phyloP scores from a whole-genome alignment of 2,888 invertebrate species.

The Spilosoma lubricipeda region DNA sequence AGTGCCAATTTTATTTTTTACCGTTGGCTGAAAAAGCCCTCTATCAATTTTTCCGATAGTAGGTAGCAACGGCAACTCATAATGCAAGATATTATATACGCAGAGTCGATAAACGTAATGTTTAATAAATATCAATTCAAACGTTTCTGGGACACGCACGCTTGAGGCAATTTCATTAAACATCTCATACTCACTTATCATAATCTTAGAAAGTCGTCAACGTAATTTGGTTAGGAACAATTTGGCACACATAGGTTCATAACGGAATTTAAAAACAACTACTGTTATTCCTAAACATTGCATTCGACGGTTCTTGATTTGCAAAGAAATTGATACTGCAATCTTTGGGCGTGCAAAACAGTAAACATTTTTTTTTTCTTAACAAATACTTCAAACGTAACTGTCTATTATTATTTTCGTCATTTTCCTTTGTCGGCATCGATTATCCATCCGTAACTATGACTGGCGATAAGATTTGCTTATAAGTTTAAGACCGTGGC shows the following conservation, averaged over 20 bases:
- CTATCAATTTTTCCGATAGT: neutral
- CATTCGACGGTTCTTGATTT: constrained; percentile 22
- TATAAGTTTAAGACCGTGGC: neutral
- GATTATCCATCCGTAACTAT: constrained; percentile 6
- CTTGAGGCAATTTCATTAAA: constrained; percentile 65
- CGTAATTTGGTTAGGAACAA: constrained; percentile 55
- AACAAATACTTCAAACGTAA: neutral
- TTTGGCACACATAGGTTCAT: constrained; percentile 34
- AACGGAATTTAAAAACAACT: constrained; percentile 45
- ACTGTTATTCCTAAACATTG: constrained; percentile 38
- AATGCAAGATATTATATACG: neutral
- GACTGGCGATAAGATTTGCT: constrained; percentile 4
- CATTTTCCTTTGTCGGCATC: constrained; percentile 6
- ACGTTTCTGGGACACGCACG: constrained; percentile 54
- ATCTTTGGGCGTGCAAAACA: constrained; percentile 10
- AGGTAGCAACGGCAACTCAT: neutral
- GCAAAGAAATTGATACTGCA: constrained; percentile 17
- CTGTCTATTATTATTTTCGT: constrained; percentile 1
- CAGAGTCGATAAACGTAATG: constrained; percentile 27
- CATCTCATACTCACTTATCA: constrained; percentile 62
- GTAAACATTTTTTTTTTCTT: constrained; percentile 18
- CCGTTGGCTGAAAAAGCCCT: neutral
- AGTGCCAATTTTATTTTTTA: no score
- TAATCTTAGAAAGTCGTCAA: constrained; percentile 60
- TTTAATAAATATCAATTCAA: constrained; percentile 44